A percentile compares a stretch with the other conserved stretches of the same genome.
Conservation (phyloP, 30 jellyfish, hydroid and myxozoan species). For the Aurelia aurita complex sp. Pacific region DNA sequence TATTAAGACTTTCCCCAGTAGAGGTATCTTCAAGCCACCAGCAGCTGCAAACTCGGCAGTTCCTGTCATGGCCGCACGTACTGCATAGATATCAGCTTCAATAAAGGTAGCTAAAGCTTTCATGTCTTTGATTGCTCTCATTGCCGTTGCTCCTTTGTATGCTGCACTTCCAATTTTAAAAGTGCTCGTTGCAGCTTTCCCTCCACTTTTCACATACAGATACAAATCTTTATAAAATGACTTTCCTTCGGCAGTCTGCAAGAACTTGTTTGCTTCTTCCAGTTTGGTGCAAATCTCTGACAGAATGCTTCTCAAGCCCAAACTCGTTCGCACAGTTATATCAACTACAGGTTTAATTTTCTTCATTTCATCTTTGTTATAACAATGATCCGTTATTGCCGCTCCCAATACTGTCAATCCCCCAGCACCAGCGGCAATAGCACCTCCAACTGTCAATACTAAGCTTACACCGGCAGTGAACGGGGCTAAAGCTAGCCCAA, state of each 20-base stretch:
- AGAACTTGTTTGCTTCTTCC: conserved; percentile 9
- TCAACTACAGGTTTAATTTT: conserved; percentile 18
- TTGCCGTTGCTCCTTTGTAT: conserved; percentile 6
- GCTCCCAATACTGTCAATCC: conserved; percentile 44
- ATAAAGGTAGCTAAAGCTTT: conserved; percentile 23
- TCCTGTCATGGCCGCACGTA: conserved; percentile 30
- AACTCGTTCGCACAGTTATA: not conserved
- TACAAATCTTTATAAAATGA: not conserved
- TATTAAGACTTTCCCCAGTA: conserved; percentile 25
- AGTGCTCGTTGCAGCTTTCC: not conserved
- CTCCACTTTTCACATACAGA: not conserved
- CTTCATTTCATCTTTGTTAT: conserved; percentile 11
- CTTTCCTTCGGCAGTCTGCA: conserved; percentile 1
- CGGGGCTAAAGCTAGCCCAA: conserved; percentile 29
- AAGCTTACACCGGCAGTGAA: conserved; percentile 36
- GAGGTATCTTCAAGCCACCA: conserved; percentile 38
- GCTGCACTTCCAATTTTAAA: not conserved
- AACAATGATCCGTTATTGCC: conserved; percentile 18
- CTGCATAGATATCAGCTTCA: conserved; percentile 24
- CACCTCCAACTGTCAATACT: conserved; percentile 34
- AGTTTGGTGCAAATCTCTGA: conserved; percentile 1
- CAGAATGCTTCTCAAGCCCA: conserved; percentile 4
- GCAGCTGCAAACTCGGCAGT: conserved; percentile 43
- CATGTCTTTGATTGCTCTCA: conserved; percentile 20
- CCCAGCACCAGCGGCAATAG: conserved; percentile 50